Evolutionary conservation across 2,113 vertebrate genomes (phyloP).

Genomic region (Maylandia zebra): DNA sequence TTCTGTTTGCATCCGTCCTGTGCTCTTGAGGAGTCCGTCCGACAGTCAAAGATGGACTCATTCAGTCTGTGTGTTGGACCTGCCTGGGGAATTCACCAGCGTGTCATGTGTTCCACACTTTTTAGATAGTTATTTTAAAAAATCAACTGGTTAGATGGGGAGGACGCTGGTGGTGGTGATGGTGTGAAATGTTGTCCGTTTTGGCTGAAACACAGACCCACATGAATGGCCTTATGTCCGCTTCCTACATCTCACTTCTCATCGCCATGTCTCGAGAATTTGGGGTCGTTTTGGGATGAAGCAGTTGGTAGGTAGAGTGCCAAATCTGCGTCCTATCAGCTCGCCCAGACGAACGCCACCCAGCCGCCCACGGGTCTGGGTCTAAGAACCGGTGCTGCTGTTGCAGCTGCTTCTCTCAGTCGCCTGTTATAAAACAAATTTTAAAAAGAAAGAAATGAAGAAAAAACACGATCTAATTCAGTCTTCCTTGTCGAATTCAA

Average conservation of each 20-base stretch:
- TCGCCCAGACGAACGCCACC: slow-evolving; percentile 56
- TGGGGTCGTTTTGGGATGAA: slow-evolving; percentile 4
- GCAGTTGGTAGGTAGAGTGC: slow-evolving; percentile 15
- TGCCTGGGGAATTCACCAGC: slow-evolving; percentile 13
- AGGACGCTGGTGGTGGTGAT: background rate
- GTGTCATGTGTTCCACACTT: slow-evolving; percentile 40
- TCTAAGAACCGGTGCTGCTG: slow-evolving; percentile 17
- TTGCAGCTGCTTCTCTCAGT: background rate
- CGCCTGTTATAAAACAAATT: background rate
- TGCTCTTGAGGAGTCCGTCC: slow-evolving; percentile 41
- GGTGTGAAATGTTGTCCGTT: background rate
- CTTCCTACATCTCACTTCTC: slow-evolving; percentile 30
- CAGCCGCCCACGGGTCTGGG: slow-evolving; percentile 64
- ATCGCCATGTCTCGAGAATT: slow-evolving; percentile 28
- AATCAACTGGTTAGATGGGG: slow-evolving; percentile 44
- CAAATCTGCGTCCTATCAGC: slow-evolving; percentile 31
- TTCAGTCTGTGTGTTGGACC: slow-evolving; percentile 35
- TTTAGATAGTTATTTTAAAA: slow-evolving; percentile 6
- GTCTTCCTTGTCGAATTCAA: slow-evolving; percentile 3
- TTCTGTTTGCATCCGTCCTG: slow-evolving; percentile 45
- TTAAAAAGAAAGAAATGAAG: background rate
- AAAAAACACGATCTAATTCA: background rate
- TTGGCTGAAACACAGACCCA: slow-evolving; percentile 13
- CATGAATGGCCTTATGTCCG: slow-evolving; percentile 23
- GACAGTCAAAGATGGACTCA: slow-evolving; percentile 43